A percentile compares a stretch with the other conserved stretches of the same genome.
Conservation (phyloP, 1,140 invertebrate species). For the Odontomachus brunneus region DNA sequence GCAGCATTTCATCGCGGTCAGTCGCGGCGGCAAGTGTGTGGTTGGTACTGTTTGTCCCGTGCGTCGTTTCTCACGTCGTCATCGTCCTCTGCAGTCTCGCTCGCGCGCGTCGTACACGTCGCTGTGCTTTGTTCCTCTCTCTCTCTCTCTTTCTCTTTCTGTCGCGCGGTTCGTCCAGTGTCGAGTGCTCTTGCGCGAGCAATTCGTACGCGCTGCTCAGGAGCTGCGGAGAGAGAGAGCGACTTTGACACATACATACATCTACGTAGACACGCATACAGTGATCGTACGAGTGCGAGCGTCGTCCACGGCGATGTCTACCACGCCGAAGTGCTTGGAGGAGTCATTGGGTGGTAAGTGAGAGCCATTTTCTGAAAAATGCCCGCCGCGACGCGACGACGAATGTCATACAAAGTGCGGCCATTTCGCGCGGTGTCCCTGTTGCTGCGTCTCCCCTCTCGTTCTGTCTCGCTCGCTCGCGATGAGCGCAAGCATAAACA, state of each 20-base stretch:
- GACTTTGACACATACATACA: too few relatives aligned
- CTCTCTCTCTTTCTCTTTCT: background rate
- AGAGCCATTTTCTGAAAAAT: background rate
- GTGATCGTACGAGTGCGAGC: constrained; percentile 66
- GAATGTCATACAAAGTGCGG: constrained; percentile 62
- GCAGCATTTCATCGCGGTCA: constrained; percentile 75
- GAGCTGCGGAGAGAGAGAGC: too few relatives aligned
- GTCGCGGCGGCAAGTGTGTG: constrained; percentile 70
- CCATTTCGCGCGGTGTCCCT: constrained; percentile 76
- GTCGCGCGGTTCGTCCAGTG: too few relatives aligned
- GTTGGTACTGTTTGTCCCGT: constrained; percentile 6
- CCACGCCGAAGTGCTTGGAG: constrained; percentile 71
- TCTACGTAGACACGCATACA: background rate
- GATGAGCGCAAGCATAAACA: constrained; percentile 25
- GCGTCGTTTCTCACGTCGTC: background rate
- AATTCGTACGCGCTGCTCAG: too few relatives aligned
- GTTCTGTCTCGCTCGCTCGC: background rate
- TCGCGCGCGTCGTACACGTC: background rate
- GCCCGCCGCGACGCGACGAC: constrained; percentile 57
- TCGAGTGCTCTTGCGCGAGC: background rate
- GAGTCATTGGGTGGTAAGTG: constrained; percentile 84
- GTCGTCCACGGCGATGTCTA: constrained; percentile 82
- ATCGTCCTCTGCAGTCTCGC: background rate
- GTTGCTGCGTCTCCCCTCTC: background rate
- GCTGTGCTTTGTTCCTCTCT: background rate